Percentiles rank a stretch among this genome's conserved stretches.
phyloP scores from a whole-genome alignment of 2,113 vertebrate species.

The Ageneiosus marmoratus region DNA sequence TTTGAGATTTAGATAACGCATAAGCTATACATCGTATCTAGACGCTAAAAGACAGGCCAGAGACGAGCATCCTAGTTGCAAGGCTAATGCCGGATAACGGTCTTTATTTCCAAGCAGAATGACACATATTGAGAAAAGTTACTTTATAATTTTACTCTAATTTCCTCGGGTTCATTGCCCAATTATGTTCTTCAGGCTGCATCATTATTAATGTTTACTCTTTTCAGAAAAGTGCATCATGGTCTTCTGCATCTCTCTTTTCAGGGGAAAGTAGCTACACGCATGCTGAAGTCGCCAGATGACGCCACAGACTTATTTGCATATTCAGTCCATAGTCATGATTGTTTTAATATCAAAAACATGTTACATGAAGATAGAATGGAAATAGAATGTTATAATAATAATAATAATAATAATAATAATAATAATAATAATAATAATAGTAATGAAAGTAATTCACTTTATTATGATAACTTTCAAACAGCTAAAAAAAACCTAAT shows the following conservation, averaged over 20 bases:
- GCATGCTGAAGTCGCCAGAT: not conserved
- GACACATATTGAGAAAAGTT: not conserved
- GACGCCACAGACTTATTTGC: not conserved
- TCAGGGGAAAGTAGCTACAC: not conserved
- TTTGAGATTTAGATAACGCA: not conserved
- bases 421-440: not conserved
- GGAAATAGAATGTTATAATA: not conserved
- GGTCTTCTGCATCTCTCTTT: not conserved
- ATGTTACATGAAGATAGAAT: not conserved
- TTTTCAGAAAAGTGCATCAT: not conserved
- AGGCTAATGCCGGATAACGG: not conserved
- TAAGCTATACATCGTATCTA: not conserved
- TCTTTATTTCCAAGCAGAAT: not conserved
- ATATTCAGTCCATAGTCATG: not conserved
- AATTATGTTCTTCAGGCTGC: not conserved
- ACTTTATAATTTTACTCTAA: not conserved
- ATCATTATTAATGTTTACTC: not conserved
- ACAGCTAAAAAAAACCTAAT: too few species aligned
- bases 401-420: not conserved
- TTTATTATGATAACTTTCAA: too few species aligned
- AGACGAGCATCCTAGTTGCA: too few species aligned
- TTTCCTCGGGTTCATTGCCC: not conserved
- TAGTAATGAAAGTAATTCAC: too few species aligned
- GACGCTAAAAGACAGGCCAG: not conserved
- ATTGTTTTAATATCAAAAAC: not conserved